Percentiles rank a stretch among this genome's conserved stretches.
These are phyloP conservation scores for Sebastes aleutianus DNA, from an alignment of 2,797 vertebrate genomes.

Conservation along the genomic window DNA sequence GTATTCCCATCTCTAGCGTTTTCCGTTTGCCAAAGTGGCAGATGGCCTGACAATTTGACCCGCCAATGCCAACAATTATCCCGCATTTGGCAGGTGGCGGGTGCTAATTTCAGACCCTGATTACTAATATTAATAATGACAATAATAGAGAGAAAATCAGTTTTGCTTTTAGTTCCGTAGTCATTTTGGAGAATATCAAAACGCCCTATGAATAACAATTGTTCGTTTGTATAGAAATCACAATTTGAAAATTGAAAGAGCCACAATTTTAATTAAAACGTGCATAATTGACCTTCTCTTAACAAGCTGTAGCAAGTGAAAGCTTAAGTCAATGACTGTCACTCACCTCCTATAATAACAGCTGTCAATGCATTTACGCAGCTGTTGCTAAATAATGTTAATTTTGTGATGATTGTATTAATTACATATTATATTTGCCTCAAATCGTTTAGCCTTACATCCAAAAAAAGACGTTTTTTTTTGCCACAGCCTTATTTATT, in stretches of 20 bases:
- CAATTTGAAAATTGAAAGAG: background rate
- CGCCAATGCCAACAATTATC: too few species aligned
- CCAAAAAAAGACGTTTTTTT: background rate
- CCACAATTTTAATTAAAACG: background rate
- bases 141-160: background rate
- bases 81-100: too few species aligned
- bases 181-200: background rate
- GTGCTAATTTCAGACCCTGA: too few species aligned
- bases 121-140: background rate
- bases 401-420: background rate
- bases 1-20: too few species aligned
- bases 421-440: background rate
- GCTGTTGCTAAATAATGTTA: background rate
- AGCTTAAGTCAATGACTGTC: background rate
- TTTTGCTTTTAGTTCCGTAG: background rate
- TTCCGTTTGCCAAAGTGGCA: too few species aligned
- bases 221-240: background rate
- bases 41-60: too few species aligned
- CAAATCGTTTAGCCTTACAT: rapidly evolving
- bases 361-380: background rate
- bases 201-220: background rate
- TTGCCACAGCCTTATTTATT: background rate
- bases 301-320: background rate
- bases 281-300: background rate
- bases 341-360: background rate